Evolutionary conservation across 2,888 invertebrate species (phyloP).

Genomic region (Anarsia innoxiella): DNA sequence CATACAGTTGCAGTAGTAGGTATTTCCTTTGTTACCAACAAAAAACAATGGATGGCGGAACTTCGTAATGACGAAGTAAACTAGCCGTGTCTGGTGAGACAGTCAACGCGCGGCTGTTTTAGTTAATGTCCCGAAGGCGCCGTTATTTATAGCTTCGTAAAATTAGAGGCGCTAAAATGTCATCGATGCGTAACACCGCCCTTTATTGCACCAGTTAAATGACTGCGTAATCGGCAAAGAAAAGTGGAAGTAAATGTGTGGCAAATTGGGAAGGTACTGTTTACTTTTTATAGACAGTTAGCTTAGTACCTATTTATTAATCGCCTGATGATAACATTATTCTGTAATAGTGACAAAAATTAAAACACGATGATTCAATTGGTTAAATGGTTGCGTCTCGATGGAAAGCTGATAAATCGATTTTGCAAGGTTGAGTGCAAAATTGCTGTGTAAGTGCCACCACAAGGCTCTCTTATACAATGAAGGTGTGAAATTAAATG

Average conservation of each 20-base stretch:
- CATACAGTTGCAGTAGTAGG: constrained; percentile 3
- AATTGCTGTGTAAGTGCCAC: too few species aligned
- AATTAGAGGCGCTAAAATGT: constrained; percentile 25
- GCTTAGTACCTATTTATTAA: too few species aligned
- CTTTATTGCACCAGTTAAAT: constrained; percentile 5
- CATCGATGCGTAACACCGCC: constrained; percentile 3
- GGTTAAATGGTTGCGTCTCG: background rate
- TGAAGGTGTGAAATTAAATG: too few species aligned
- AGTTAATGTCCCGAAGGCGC: constrained; percentile 43
- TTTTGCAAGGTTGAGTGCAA: too few species aligned
- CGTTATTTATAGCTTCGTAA: constrained; percentile 45
- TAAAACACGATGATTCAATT: constrained; percentile 3
- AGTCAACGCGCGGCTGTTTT: constrained; percentile 28
- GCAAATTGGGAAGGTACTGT: too few species aligned
- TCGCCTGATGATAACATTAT: too few species aligned
- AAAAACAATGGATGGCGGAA: constrained; percentile 19
- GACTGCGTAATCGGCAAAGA: background rate
- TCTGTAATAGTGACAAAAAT: too few species aligned
- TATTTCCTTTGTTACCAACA: background rate
- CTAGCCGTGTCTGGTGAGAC: constrained; percentile 27
- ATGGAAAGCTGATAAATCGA: too few species aligned
- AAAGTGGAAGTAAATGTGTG: background rate
- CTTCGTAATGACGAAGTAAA: constrained; percentile 25
- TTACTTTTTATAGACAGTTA: too few species aligned
- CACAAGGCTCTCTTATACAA: too few species aligned